These are phyloP conservation scores for Leptinotarsa lineolata DNA, from an alignment of 1,140 invertebrate species.

Conservation along the genomic window DNA sequence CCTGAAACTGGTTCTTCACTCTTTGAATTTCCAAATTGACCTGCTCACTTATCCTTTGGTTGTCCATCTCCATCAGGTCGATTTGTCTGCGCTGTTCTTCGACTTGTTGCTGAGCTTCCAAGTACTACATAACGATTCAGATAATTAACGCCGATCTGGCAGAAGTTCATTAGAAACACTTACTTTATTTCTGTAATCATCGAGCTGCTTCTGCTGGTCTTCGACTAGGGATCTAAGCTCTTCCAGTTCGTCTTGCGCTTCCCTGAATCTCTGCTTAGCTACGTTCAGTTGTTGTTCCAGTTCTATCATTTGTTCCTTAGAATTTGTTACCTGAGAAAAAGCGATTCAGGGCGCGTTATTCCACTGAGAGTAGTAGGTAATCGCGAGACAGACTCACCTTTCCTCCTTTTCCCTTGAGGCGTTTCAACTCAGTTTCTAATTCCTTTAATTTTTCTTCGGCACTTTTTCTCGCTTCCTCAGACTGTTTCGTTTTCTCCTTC, in stretches of 20 bases:
- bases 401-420: conserved; percentile 47
- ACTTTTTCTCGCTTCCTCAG: conserved; percentile 59
- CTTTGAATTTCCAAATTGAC: conserved; percentile 74
- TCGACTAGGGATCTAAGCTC: conserved; percentile 70
- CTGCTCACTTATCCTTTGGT: conserved; percentile 74
- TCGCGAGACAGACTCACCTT: conserved; percentile 22
- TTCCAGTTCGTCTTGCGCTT: conserved; percentile 69
- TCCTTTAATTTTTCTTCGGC: conserved; percentile 62
- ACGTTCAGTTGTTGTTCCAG: conserved; percentile 67
- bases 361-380: too few species aligned
- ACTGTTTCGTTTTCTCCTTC: conserved; percentile 58
- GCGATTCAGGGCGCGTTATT: too few species aligned
- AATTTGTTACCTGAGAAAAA: conserved; percentile 52
- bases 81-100: conserved; percentile 74
- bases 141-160: background rate
- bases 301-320: conserved; percentile 67
- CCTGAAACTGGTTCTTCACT: conserved; percentile 76
- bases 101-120: conserved; percentile 72
- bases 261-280: conserved; percentile 66
- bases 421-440: conserved; percentile 58
- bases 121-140: conserved; percentile 56
- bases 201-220: conserved; percentile 71
- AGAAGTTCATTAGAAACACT: background rate
- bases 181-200: conserved; percentile 75
- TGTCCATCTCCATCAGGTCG: conserved; percentile 76